phyloP scores from a whole-genome alignment of 1,140 invertebrate genomes.

The Centruroides sculpturatus region DNA sequence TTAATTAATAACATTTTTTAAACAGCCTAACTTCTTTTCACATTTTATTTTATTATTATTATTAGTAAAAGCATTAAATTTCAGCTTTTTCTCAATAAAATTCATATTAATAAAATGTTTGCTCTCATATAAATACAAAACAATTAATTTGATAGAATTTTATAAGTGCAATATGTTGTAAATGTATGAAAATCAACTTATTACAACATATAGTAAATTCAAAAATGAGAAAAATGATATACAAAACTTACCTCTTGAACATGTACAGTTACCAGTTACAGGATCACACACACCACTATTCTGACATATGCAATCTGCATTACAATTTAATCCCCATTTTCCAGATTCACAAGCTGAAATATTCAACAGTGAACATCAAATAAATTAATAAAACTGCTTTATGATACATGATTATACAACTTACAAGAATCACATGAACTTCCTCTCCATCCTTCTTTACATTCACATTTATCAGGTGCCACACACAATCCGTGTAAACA shows the following conservation, averaged over 20 bases:
- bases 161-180: no score
- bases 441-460: slow-evolving; percentile 71
- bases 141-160: no score
- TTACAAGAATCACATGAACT: slow-evolving; percentile 73
- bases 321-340: slow-evolving; percentile 54
- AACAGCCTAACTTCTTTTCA: no score
- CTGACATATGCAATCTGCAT: slow-evolving; percentile 50
- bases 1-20: no score
- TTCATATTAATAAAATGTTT: no score
- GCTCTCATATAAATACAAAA: no score
- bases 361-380: slow-evolving; percentile 11
- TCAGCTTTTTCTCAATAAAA: no score
- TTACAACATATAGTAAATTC: neutral
- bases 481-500: slow-evolving; percentile 73
- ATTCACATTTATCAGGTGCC: slow-evolving; percentile 71
- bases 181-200: no score
- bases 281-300: slow-evolving; percentile 63
- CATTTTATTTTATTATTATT: no score
- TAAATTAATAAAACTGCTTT: neutral
- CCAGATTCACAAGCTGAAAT: slow-evolving; percentile 51
- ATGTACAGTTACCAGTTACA: slow-evolving; percentile 37
- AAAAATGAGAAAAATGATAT: neutral
- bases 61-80: no score
- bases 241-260: slow-evolving; percentile 10
- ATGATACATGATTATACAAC: slow-evolving; percentile 27